phyloP scores from a whole-genome alignment of 35 echinoderm and acorn worm species.

The Stichopus chloronotus region DNA sequence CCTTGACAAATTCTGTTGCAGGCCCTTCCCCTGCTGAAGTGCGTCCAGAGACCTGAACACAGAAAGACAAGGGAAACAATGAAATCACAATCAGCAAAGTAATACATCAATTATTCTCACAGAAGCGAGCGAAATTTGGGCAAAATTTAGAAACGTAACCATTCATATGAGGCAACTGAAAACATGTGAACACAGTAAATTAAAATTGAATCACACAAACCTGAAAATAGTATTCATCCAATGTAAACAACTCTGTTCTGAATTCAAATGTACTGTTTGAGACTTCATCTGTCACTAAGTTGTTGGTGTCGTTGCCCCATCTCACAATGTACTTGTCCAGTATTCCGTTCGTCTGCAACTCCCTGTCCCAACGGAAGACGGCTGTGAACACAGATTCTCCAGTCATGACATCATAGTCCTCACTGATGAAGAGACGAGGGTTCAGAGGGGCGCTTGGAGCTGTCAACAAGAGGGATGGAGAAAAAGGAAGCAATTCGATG shows the following conservation, averaged over 20 bases:
- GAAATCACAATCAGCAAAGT: background rate
- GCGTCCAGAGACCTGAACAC: conserved; percentile 68
- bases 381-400: conserved; percentile 52
- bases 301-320: conserved; percentile 60
- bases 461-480: conserved; percentile 31
- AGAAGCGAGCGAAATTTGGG: background rate
- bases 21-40: conserved; percentile 65
- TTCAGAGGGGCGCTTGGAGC: conserved; percentile 80
- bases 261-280: conserved; percentile 28
- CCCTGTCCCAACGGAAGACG: conserved; percentile 74
- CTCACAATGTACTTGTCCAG: conserved; percentile 74
- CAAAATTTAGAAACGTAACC: background rate
- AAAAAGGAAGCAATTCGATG: background rate
- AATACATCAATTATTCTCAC: background rate
- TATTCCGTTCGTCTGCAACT: conserved; percentile 70
- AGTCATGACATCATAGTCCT: conserved; percentile 63
- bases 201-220: conserved; percentile 14
- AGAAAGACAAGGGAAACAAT: background rate
- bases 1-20: conserved; percentile 50
- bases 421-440: conserved; percentile 62
- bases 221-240: conserved; percentile 69
- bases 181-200: background rate
- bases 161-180: no score
- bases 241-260: conserved; percentile 20
- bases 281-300: background rate